Evolutionary conservation across 2,113 vertebrate species (phyloP).

Genomic region (Macaca fascicularis): T2T-MFA8v1.1 NC_088379.1:22948001-22948500

Average conservation of each 20-base stretch:
- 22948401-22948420: constrained; percentile 81
- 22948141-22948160: constrained; percentile 87
- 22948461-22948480: constrained; percentile 89
- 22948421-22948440: constrained; percentile 88
- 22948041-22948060: constrained; percentile 98
- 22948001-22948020: constrained; percentile 96
- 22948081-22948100: constrained; percentile 94
- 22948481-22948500: constrained; percentile 82
- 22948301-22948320: constrained; percentile 87
- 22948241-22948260: constrained; percentile 91
- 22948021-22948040: constrained; percentile 98
- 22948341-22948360: constrained; percentile 86
- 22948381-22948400: constrained; percentile 82
- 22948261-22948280: constrained; percentile 90
- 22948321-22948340: constrained; percentile 85
- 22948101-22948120: constrained; percentile 97
- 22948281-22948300: constrained; percentile 90
- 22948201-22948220: constrained; percentile 87
- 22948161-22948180: constrained; percentile 91
- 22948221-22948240: constrained; percentile 87
- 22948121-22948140: constrained; percentile 83
- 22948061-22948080: constrained; percentile 95
- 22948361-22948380: constrained; percentile 88
- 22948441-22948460: constrained; percentile 82
- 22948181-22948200: constrained; percentile 88